A percentile compares a stretch with the other conserved stretches of the same genome.
Evolutionary conservation across 2,888 invertebrate species (phyloP).

Genomic region (Hyppa rectilinea): DNA sequence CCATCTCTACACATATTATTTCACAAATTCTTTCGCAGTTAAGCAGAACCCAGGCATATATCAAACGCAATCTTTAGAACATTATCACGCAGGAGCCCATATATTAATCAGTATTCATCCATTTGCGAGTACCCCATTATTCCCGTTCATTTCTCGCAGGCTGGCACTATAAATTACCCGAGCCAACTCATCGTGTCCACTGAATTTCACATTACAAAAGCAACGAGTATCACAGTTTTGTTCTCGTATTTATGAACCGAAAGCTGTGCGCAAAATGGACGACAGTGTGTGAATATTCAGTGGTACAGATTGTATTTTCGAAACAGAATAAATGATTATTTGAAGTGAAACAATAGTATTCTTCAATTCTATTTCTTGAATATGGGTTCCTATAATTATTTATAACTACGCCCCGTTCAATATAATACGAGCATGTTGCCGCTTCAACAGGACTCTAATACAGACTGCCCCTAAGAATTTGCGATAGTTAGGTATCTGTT

Average conservation of each 20-base stretch:
- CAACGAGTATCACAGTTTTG: constrained; percentile 34
- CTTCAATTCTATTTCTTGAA: too few species aligned
- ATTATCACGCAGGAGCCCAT: constrained; percentile 41
- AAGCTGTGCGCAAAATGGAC: constrained; percentile 21
- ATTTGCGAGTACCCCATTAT: constrained; percentile 52
- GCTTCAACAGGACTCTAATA: too few species aligned
- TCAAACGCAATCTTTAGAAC: constrained; percentile 42
- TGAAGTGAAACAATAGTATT: constrained; percentile 13
- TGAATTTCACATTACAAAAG: constrained; percentile 45
- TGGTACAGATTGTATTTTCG: constrained; percentile 18
- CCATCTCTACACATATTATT: background rate
- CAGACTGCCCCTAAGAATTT: too few species aligned
- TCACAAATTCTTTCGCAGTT: constrained; percentile 21
- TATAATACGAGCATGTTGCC: too few species aligned
- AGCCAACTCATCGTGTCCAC: constrained; percentile 42
- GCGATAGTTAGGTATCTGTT: too few species aligned
- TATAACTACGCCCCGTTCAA: too few species aligned
- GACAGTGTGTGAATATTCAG: constrained; percentile 21
- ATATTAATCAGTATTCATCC: constrained; percentile 60
- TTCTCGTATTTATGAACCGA: constrained; percentile 41
- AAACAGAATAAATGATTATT: constrained; percentile 20
- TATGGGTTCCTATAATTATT: too few species aligned
- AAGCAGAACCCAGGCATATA: constrained; percentile 24
- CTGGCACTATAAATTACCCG: constrained; percentile 54
- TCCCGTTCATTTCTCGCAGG: constrained; percentile 42